These are phyloP conservation scores for Crocuta crocuta DNA, from an alignment of 2,113 vertebrate species.

Conservation along the genomic window DNA sequence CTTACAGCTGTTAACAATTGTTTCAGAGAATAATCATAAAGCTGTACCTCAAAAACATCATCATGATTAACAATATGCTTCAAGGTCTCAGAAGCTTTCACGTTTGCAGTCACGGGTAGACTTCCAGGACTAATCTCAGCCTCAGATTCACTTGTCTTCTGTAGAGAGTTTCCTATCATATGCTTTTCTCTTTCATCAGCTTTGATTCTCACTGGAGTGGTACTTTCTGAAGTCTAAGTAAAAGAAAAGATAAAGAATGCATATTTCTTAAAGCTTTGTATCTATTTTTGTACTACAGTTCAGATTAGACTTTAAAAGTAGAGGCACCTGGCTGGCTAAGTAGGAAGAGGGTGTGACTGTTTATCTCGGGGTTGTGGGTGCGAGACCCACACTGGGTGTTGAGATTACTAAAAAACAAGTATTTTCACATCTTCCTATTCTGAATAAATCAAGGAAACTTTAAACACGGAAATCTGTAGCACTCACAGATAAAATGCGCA, in stretches of 20 bases:
- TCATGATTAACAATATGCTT: slow-evolving; percentile 90
- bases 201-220: slow-evolving; percentile 87
- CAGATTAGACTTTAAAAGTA: slow-evolving; percentile 11
- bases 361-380: not conserved
- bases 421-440: slow-evolving; percentile 27
- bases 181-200: slow-evolving; percentile 88
- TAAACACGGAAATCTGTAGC: slow-evolving; percentile 3
- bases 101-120: slow-evolving; percentile 86
- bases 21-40: slow-evolving; percentile 36
- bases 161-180: slow-evolving; percentile 83
- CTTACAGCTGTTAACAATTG: not conserved
- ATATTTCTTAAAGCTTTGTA: slow-evolving; percentile 8
- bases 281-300: not conserved
- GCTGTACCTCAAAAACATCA: slow-evolving; percentile 93
- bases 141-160: slow-evolving; percentile 86
- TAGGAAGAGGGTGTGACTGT: not conserved
- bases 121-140: slow-evolving; percentile 86
- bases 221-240: slow-evolving; percentile 91
- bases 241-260: slow-evolving; percentile 61
- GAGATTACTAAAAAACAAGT: not conserved
- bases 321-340: not conserved
- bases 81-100: slow-evolving; percentile 88
- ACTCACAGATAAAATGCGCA: not conserved
- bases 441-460: slow-evolving; percentile 17
- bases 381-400: not conserved